Evolutionary conservation across 2,113 vertebrate genomes (phyloP).

Genomic region (Camelus dromedarius): DNA sequence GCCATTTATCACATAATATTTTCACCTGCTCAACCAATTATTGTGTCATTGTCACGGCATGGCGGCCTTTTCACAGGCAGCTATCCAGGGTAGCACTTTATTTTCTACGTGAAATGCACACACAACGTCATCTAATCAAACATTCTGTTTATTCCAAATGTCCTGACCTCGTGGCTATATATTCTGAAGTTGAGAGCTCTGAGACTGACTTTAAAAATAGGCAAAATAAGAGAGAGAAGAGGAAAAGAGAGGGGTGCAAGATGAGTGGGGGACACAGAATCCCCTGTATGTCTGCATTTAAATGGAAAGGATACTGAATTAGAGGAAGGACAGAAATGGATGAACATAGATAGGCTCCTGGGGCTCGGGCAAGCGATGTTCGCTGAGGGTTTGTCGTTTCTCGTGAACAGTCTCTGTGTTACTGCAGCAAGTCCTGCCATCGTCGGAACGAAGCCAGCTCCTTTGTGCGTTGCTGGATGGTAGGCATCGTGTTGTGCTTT

Average conservation of each 20-base stretch:
- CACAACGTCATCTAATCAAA: not conserved
- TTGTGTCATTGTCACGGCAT: not conserved
- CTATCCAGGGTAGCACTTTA: not conserved
- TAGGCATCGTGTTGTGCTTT: not conserved
- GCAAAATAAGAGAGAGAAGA: not conserved
- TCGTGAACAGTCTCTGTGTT: not conserved
- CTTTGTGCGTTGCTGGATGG: not conserved
- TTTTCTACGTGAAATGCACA: not conserved
- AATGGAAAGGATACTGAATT: not conserved
- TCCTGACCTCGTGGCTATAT: not conserved
- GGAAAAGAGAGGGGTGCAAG: not conserved
- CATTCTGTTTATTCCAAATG: not conserved
- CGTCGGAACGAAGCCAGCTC: not conserved
- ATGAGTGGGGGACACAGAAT: not conserved
- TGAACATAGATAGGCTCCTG: not conserved
- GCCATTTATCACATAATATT: not conserved
- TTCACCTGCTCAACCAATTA: not conserved
- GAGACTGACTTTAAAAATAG: constrained; percentile 2
- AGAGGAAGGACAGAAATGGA: not conserved
- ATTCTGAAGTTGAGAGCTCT: not conserved
- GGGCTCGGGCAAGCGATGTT: not conserved
- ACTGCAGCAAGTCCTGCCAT: not conserved
- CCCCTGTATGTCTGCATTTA: not conserved
- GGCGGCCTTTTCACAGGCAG: not conserved
- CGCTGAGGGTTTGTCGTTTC: not conserved